Evolutionary conservation across 2,888 invertebrate species (phyloP), one percentile per base, ranked within the genome.

Genomic region (Agrochola circellaris): DNA sequence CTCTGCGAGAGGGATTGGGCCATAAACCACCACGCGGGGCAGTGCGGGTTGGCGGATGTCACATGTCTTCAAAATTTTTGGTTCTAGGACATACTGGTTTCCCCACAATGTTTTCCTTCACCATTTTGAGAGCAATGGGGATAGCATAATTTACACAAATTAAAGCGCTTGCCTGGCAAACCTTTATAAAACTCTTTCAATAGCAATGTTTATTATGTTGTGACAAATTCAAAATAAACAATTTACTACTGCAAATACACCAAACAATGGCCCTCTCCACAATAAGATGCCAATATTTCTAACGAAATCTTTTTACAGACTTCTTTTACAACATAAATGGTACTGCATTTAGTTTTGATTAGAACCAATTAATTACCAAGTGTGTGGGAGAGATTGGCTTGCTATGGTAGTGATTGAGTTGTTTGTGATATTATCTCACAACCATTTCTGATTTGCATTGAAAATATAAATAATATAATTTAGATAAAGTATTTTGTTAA

Each of bases 281-380:
- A 61, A 56, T 48, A 76, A 17, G 61, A 62, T 17, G 7, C 54
- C 56, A 7, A 48, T 48, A 7, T 58, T 20, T 38, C 11, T 26
- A 65, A 75, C 64, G 54, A 62, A 70, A 75, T 81, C 65, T 73
- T 42, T 60, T 65, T 34, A 58, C 17, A 20, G 20, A 45, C 51
- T 48, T 82, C 74, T 68, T 82, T 74, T 64, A 79, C 77, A 75
- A 67, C 60, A 17, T 77, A 73, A 84, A 75, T 75, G 69, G 65
- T 64, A 30, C 17, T 8, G 58, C 76, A 78, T 81, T 85, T 79
- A 77, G 67, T 84, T 87, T 73, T 82, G 76, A 79, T 87, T 84
- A 81, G 76, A 75, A 26, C 45, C 88, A 89, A 91, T 90, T 91
- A 89, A 91, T 90, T 91, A 90, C 76, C 76, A 20, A 62, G 65